Evolutionary conservation across 2,888 invertebrate genomes (phyloP), one percentile per base, ranked within the genome.

Genomic region (Melieria picta): DNA sequence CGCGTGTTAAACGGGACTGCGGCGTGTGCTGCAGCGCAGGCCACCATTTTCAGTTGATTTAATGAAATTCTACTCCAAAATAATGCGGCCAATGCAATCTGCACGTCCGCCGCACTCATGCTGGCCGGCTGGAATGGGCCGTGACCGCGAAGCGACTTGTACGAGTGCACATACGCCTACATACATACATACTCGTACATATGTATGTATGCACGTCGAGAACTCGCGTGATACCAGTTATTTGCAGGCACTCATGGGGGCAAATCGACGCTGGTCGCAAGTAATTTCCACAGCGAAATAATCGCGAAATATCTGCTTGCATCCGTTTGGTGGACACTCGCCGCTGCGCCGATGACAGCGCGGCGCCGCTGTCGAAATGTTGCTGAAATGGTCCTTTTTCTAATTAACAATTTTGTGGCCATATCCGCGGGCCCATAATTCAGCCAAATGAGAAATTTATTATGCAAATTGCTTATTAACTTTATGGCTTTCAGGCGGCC

Each of bases 381-480:
- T 9, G 10, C 10, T 11, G 42, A 1, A 13, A 46, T 43, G 61
- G 45, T 61, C 42, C 11, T 11, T 57, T 71, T 74, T 72, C 74
- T 72, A 72, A 74, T 74, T 74, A 74, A 70, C 72, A 71, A 68
- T 69, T 72, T 69, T 74, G 65, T 65, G 73, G 61, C 73, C 69
- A 65, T 50, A 60, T 58, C 13, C 61, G 10, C 68, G 7, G 9
- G 43, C 45, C 52, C 52, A 52, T 68, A 68, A 61, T 61, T 68
- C 52, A 69, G 76, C 77, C 77, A 77, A 73, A 79, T 80, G 76
- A 76, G 76, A 65, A 80, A 82, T 82, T 82, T 81, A 81, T 82
- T 81, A 82, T 82, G 81, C 81, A 82, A 82, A 82, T 82, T 81
- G 79, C 78, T 80, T 81, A 81, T 82, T 82, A 81, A 79, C 81